Base-by-base conservation (phyloP, 1,140 invertebrate genomes). In the Mesaphorura yosii region DNA sequence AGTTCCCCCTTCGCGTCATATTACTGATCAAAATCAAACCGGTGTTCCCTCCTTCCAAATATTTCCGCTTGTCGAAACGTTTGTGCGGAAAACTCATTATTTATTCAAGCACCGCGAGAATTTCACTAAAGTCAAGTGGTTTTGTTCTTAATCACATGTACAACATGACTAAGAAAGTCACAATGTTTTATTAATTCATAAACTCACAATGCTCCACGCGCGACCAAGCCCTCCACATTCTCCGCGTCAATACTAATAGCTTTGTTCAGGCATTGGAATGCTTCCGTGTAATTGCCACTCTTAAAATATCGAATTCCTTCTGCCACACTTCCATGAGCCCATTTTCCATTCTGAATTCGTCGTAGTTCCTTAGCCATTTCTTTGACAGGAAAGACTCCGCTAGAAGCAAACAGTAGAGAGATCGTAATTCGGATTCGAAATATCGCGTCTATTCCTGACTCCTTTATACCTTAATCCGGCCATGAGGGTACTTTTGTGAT, bases 221-320 rank as follows among this genome's bases (percentile, higher is more conserved):
- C 91, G 1, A 94, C 90, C 39, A 93, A 72, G 41, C 88, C 92
- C 74, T 96, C 92, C 1, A 94, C 88, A 75, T 94, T 95, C 59
- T 82, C 76, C 7, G 84, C 80, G 75, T 95, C 91, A 63, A 95
- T 91, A 66, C 81, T 84, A 1, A 96, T 71, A 2, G 90, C 90
- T 72, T 90, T 90, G 71, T 94, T 95, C 1, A 95, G 75, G 66
- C 87, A 89, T 67, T 94, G 90, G 72, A 94, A 93, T 37, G 91
- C 91, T 75, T 95, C 90, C 4, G 84, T 79, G 65, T 90, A 82
- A 64, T 86, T 78, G 37, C 88, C 88, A 51, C 81, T 79, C 72
- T 94, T 95, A 72, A 94, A 94, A 74, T 88, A 82, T 66, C 86
- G 82, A 60, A 96, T 91, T 53, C 92, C 92, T 71, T 92, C 86